These are phyloP conservation scores for Ceyx margarethae DNA, from an alignment of 2,113 vertebrate species.

Conservation along the genomic window DNA sequence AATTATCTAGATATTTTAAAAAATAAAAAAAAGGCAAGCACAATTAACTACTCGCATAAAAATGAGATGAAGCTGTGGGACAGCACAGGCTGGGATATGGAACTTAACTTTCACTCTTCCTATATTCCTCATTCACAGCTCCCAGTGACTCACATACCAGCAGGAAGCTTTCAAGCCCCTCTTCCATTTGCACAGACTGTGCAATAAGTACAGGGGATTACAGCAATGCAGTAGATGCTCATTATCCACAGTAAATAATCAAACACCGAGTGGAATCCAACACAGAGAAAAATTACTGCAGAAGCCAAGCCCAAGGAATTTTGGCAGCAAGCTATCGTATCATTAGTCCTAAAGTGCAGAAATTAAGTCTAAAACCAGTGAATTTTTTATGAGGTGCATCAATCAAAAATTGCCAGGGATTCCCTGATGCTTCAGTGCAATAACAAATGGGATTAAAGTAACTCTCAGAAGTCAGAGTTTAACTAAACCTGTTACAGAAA, in stretches of 20 bases:
- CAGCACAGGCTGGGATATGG: background rate
- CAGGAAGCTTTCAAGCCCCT: no score
- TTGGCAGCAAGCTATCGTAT: background rate
- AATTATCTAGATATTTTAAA: background rate
- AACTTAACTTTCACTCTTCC: background rate
- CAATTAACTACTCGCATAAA: background rate
- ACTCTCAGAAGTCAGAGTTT: background rate
- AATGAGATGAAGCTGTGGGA: background rate
- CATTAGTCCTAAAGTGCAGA: background rate
- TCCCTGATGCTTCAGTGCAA: background rate
- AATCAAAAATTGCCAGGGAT: background rate
- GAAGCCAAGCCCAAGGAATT: background rate
- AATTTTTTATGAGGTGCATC: background rate
- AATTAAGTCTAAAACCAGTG: background rate
- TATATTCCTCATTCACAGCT: fast-evolving
- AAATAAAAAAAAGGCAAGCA: background rate
- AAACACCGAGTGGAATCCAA: background rate
- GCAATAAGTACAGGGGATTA: background rate
- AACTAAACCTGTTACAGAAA: background rate
- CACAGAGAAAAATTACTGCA: background rate
- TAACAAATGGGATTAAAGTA: background rate
- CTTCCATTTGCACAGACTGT: background rate
- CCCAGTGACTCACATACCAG: background rate
- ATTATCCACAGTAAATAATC: background rate
- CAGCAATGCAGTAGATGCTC: background rate